Evolutionary conservation across 2,888 invertebrate species (phyloP).

Genomic region (Apodemia zela): DNA sequence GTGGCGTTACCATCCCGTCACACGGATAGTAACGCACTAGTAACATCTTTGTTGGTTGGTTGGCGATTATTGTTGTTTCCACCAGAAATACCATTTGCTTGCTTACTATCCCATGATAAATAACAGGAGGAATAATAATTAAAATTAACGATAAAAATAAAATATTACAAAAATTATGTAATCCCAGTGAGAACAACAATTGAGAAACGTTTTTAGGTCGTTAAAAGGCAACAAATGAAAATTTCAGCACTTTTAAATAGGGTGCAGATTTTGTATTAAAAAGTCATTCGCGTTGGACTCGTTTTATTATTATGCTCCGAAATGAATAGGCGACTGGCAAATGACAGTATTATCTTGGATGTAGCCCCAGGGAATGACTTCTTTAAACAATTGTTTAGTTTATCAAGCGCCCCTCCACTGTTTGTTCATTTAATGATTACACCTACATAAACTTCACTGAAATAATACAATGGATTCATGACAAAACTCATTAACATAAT

Average conservation of each 20-base stretch:
- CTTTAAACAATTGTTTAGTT: conserved; percentile 23
- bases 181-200: background rate
- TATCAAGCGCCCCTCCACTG: conserved; percentile 12
- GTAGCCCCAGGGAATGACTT: conserved; percentile 25
- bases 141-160: background rate
- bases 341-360: conserved; percentile 27
- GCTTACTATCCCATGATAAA: too few species aligned
- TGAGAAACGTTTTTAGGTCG: conserved; percentile 6
- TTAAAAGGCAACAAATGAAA: conserved; percentile 8
- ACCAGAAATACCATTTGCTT: too few species aligned
- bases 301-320: conserved; percentile 27
- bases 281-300: conserved; percentile 27
- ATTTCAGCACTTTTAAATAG: conserved; percentile 19
- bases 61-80: too few species aligned
- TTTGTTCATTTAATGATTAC: conserved; percentile 9
- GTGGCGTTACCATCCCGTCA: too few species aligned
- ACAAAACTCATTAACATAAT: conserved; percentile 2
- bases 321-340: conserved; percentile 26
- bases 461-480: background rate
- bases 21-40: too few species aligned
- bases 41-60: too few species aligned
- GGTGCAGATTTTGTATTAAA: conserved; percentile 27
- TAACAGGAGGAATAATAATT: too few species aligned
- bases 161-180: background rate
- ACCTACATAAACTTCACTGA: background rate